These are phyloP conservation scores for Rhopalosiphum nymphaeae DNA, from an alignment of 2,888 invertebrate species.

Conservation along the genomic window DNA sequence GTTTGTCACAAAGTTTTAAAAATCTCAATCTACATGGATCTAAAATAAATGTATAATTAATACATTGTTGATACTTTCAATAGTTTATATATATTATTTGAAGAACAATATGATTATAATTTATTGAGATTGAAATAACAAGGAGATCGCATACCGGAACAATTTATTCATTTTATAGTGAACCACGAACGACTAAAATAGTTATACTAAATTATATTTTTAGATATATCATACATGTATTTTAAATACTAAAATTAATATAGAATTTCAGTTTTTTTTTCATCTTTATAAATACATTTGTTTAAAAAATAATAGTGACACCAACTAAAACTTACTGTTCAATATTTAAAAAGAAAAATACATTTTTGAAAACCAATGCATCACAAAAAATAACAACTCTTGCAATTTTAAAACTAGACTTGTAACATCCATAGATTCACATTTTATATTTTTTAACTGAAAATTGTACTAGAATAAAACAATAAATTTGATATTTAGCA, in stretches of 20 bases:
- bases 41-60: background rate
- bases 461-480: background rate
- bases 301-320: background rate
- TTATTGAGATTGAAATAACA: background rate
- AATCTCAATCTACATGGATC: background rate
- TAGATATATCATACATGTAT: background rate
- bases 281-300: background rate
- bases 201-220: background rate
- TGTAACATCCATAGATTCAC: background rate
- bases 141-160: background rate
- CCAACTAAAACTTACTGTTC: background rate
- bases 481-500: background rate
- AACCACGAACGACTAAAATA: background rate
- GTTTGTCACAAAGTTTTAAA: background rate
- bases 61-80: background rate
- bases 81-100: background rate
- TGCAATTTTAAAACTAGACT: background rate
- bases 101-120: background rate
- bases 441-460: background rate
- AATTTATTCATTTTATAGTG: background rate
- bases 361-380: background rate
- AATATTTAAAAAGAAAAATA: background rate
- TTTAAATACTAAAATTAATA: background rate
- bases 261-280: background rate
- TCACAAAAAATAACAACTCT: background rate